Base-by-base conservation (phyloP, 2,888 invertebrate species). In the Melanostoma mellinum region DNA sequence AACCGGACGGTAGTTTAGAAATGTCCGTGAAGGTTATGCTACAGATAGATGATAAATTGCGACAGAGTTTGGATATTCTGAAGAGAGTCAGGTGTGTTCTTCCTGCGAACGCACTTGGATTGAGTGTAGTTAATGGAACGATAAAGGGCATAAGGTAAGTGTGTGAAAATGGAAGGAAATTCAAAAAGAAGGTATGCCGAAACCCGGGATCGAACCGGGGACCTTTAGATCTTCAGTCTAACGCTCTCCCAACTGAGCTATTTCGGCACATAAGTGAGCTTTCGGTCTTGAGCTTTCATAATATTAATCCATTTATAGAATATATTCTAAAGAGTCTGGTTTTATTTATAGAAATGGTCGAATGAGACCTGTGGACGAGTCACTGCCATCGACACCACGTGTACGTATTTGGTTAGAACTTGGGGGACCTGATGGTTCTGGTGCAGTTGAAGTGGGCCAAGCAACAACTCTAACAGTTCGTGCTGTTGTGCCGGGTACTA, bases 331-430 rank as follows among this genome's bases (percentile, higher is more conserved):
- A 38, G 2, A 8, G 8, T 32, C 2, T 58, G 9, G 20, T 20
- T 48, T 35, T 75, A 36, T 69, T 67, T 63, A 56, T 88, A 94
- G 94, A 89, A 93, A 92, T 48, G 94, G 94, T 42, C 92, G 94
- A 67, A 94, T 93, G 91, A 92, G 93, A 5, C 92, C 92, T 92
- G 50, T 93, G 92, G 71, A 69, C 8, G 58, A 75, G 20, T 44
- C 50, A 6, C 55, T 87, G 52, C 56, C 87, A 35, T 75, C 87
- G 20, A 90, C 90, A 87, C 93, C 92, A 60, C 92, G 93, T 3
- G 94, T 95, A 0, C 92, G 94, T 61, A 95, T 95, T 50, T 95
- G 95, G 95, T 93, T 96, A 92, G 95, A 95, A 88, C 92, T 96
- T 86, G 92, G 93, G 42, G 90, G 90, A 2, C 88, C 89, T n/a